Base-by-base conservation (phyloP, 53 echinoderm and acorn worm genomes). In the Pentamera pediparva region DNA sequence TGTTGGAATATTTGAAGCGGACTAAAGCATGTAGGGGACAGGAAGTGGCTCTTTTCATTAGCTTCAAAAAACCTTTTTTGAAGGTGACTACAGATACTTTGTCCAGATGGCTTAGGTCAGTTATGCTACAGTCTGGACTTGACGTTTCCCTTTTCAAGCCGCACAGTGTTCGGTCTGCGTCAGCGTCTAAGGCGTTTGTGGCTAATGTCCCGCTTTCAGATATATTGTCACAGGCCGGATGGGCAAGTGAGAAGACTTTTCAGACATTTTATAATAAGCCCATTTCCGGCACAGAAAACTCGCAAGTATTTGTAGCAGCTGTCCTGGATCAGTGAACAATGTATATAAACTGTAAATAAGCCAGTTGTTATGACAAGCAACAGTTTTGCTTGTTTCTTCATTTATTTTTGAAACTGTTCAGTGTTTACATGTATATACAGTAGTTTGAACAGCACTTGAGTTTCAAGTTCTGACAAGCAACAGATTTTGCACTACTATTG, bases 161-260 rank as follows among this genome's bases (percentile, higher is more conserved):
- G 6, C 72, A 72, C 31, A 25, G 50, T 26, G 52, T 51, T 25
- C 26, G 72, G 5, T 28, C 52, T 22, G 72, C 72, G 55, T 25
- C 39, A 8, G 45, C 28, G 5, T 72, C 72, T n/a, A 72, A 72
- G 51, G 72, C 50, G 21, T 50, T 25, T 24, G 18, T 5, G 17
- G 8, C 30, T 31, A 54, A 17, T n/a, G 20, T 72, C 15, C 54
- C 52, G 29, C 30, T 72, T 17, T 13, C 24, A 20, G 49, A 17
- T 22, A 72, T 72, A 0, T 19, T 72, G 7, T 32, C 48, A 18
- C 72, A 72, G 12, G 72, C 52, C 1, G 53, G 72, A 27, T 72
- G 72, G 54, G 19, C 32, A 21, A 72, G 29, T 53, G 53, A 72
- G 34, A 72, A 53, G 0, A 72, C 72, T 5, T 72, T 72, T 72